phyloP scores from a whole-genome alignment of 2,113 vertebrate genomes.

The Apeltes quadracus region DNA sequence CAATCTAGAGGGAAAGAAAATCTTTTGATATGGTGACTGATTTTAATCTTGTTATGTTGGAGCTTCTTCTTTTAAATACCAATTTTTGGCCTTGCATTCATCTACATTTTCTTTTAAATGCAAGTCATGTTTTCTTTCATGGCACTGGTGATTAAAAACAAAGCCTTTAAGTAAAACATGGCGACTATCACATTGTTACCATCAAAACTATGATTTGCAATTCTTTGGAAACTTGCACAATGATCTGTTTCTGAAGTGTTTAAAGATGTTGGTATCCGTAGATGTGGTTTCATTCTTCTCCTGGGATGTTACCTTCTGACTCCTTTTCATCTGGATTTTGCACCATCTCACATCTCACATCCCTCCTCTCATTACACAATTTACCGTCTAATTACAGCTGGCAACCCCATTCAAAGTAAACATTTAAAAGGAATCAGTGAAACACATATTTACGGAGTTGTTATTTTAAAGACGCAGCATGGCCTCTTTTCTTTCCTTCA shows the following conservation, averaged over 20 bases:
- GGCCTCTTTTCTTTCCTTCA: conserved; percentile 29
- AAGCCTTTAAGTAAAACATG: not conserved
- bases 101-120: not conserved
- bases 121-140: not conserved
- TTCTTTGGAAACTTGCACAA: conserved; percentile 25
- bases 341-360: conserved; percentile 21
- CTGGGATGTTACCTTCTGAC: not conserved
- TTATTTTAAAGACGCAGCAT: conserved; percentile 34
- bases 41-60: not conserved
- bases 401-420: conserved; percentile 51
- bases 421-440: conserved; percentile 54
- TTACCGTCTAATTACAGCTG: conserved; percentile 57
- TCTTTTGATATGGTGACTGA: not conserved
- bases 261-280: not conserved
- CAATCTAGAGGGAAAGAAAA: not conserved
- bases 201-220: not conserved
- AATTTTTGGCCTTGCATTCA: not conserved
- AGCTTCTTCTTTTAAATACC: not conserved
- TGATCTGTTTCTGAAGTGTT: not conserved
- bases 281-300: conserved; percentile 4
- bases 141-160: not conserved
- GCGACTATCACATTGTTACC: not conserved
- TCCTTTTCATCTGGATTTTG: not conserved
- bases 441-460: conserved; percentile 35
- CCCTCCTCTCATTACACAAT: conserved; percentile 33